A percentile compares a stretch with the other conserved stretches of the same genome.
Evolutionary conservation across 2,113 vertebrate genomes (phyloP).

Genomic region (Mobula hypostoma): DNA sequence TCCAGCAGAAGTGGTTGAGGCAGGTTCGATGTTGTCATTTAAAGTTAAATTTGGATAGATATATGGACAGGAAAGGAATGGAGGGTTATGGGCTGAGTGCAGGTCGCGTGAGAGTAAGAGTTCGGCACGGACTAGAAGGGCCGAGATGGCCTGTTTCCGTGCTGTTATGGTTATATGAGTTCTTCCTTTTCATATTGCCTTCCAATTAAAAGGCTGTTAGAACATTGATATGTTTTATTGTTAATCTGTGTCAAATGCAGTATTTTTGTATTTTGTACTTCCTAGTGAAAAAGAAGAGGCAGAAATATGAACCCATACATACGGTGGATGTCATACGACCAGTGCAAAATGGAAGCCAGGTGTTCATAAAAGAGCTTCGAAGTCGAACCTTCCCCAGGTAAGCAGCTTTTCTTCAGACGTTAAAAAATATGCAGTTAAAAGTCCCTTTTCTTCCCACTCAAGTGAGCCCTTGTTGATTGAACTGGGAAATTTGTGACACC

Average conservation of each 20-base stretch:
- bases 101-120: too few species aligned
- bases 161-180: neutral
- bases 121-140: too few species aligned
- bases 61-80: too few species aligned
- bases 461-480: neutral
- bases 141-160: too few species aligned
- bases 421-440: neutral
- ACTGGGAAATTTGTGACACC: neutral
- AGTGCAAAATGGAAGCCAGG: conserved; percentile 91
- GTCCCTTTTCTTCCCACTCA: neutral
- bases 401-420: conserved; percentile 29
- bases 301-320: conserved; percentile 82
- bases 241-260: neutral
- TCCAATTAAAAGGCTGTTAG: neutral
- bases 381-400: conserved; percentile 94
- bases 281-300: conserved; percentile 96
- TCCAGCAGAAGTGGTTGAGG: too few species aligned
- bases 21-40: too few species aligned
- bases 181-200: neutral
- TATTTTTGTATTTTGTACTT: conserved; percentile 35
- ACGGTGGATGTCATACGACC: conserved; percentile 76
- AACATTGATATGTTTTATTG: too few species aligned
- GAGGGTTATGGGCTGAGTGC: too few species aligned
- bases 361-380: conserved; percentile 93
- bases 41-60: too few species aligned